phyloP scores from a whole-genome alignment of 2,888 invertebrate species.

The Philopedon plagiatum region DNA sequence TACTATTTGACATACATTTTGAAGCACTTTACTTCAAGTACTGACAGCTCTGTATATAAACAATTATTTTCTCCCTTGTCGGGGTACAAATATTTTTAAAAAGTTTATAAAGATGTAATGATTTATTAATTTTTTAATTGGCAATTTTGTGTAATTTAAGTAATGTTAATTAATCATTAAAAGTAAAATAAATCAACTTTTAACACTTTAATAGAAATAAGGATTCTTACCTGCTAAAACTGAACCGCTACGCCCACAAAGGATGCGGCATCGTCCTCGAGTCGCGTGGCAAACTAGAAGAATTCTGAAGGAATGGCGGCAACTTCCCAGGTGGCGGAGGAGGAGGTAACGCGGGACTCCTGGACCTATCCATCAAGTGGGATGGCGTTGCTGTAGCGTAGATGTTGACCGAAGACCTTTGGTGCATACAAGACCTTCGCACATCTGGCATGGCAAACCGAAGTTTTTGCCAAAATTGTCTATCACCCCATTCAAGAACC shows the following conservation, averaged over 20 bases:
- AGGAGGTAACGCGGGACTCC: conserved; percentile 75
- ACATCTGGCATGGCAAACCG: conserved; percentile 91
- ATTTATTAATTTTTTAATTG: too few species aligned
- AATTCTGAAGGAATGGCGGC: conserved; percentile 71
- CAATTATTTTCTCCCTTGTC: too few species aligned
- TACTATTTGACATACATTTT: too few species aligned
- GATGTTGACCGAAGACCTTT: conserved; percentile 79
- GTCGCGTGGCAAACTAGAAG: conserved; percentile 70
- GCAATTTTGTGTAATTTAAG: too few species aligned
- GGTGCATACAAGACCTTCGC: conserved; percentile 75
- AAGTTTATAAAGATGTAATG: too few species aligned
- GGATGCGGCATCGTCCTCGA: conserved; percentile 78
- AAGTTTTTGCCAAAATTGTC: conserved; percentile 97
- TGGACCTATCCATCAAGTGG: conserved; percentile 68
- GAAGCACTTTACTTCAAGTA: too few species aligned
- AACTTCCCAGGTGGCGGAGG: conserved; percentile 75
- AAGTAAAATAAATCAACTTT: background rate
- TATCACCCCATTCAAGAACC: conserved; percentile 94
- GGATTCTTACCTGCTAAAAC: conserved; percentile 68
- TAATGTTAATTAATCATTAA: too few species aligned
- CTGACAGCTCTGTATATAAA: too few species aligned
- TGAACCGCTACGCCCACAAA: conserved; percentile 86
- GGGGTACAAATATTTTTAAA: too few species aligned
- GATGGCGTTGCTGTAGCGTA: conserved; percentile 75
- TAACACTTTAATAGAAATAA: background rate